Base-by-base conservation (phyloP, 1,140 invertebrate species). In the Ptiloglossa arizonensis region DNA sequence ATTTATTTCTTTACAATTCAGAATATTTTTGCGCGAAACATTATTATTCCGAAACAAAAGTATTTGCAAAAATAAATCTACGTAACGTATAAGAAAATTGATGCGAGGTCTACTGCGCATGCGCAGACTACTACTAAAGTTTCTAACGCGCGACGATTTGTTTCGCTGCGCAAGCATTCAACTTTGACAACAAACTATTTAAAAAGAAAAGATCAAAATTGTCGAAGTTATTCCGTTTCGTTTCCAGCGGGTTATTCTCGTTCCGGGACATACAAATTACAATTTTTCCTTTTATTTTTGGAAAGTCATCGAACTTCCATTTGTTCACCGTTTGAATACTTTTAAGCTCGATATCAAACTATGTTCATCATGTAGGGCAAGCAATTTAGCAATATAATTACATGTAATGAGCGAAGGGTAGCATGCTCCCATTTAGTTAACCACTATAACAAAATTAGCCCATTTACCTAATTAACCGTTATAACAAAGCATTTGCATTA, bases 361-460 rank as follows among this genome's bases (percentile, higher is more conserved):
- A 13, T 27, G 5, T n/a, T 27, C 13, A 13, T 38, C 22, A 50
- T 5, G 17, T 48, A 52, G 57, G 44, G 22, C 32, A 32, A 72
- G 32, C 44, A 72, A 62, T 62, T 72, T 72, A 72, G 0, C 44
- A 5, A 62, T 72, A 72, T 59, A 72, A 62, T 62, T 72, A 32
- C 29, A 0, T 9, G n/a, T 60, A 52, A 72, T 27, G 57, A 48
- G 27, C 27, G 5, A 72, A 72, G 57, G 38, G 70, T 72, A 17
- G 19, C 22, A 32, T 5, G 44, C 2, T 52, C 50, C 17, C 48
- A 9, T 69, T 69, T 44, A 19, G 8, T 50, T 62, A 62, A 70
- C 44, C 19, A 3, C 59, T 24, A 19, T 1, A 22, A 1, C 17
- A 69, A 24, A 57, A 29, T 8, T 57, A 29, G 35, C 38, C 35